Base-by-base conservation (phyloP, 2,113 vertebrate genomes). In the Cynoglossus semilaevis region DNA sequence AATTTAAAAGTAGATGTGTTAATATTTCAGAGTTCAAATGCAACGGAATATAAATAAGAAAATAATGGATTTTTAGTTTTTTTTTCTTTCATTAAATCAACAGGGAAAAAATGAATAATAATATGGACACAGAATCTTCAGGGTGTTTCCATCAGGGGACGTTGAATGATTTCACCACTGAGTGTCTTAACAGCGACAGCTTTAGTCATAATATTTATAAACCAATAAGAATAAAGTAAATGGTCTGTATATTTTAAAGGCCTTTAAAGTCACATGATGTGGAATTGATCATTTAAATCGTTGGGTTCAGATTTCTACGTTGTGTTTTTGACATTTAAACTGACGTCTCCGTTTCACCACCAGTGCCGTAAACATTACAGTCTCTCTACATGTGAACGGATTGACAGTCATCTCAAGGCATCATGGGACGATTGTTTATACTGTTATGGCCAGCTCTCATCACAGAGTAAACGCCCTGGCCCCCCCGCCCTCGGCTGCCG, bases 71-170 rank as follows among this genome's bases (percentile, higher is more conserved):
- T n/a, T 70, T 49, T 29, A 12, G 18, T 37, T 47, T 56, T 38
- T 60, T 70, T 70, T 46, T 34, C 2, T 3, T 66, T 22, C 19
- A 48, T 72, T 67, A 35, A 59, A 72, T 52, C 44, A 49, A 59
- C 45, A 1, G 41, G 34, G 64, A 45, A 10, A 29, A 57, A 42
- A 43, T n/a, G n/a, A n/a, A n/a, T n/a, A n/a, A n/a, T n/a, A n/a
- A n/a, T n/a, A n/a, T n/a, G n/a, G n/a, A n/a, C n/a, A n/a, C n/a
- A n/a, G n/a, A n/a, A n/a, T n/a, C n/a, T n/a, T n/a, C n/a, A n/a
- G n/a, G n/a, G n/a, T n/a, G n/a, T n/a, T n/a, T n/a, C n/a, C n/a
- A n/a, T n/a, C n/a, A 2, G 22, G 22, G 6, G 22, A 29, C 22
- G 22, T 29, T 29, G 3, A 29, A 29, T 6, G 6, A 6, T 29